Evolutionary conservation across 2,888 invertebrate genomes (phyloP).

Genomic region (Salpingus planirostris): DNA sequence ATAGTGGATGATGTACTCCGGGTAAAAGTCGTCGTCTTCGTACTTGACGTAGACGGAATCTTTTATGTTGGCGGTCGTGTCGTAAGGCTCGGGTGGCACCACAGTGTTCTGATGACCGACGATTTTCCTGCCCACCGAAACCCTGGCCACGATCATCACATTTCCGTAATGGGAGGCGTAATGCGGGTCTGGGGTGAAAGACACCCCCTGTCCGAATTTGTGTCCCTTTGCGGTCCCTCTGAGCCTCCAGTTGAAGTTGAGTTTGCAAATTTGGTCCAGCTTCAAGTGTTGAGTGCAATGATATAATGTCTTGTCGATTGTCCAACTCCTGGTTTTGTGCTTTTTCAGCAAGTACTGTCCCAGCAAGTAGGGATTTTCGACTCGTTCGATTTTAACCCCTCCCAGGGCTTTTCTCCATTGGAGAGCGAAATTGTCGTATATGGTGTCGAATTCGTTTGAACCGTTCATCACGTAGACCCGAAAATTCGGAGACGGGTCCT

Average conservation of each 20-base stretch:
- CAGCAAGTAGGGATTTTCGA: not conserved
- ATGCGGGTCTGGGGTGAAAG: slow-evolving; percentile 22
- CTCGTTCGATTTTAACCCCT: not conserved
- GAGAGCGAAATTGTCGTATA: too few relatives aligned
- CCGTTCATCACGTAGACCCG: too few relatives aligned
- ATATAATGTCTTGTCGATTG: not conserved
- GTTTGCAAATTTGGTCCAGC: slow-evolving; percentile 19
- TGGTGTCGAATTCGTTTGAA: too few relatives aligned
- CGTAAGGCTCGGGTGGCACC: not conserved
- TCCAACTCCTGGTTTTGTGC: not conserved
- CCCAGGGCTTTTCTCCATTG: too few relatives aligned
- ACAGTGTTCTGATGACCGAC: not conserved
- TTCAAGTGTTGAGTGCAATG: slow-evolving; percentile 6
- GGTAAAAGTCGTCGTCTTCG: slow-evolving; percentile 1
- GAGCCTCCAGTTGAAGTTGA: slow-evolving; percentile 30
- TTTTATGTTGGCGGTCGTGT: not conserved
- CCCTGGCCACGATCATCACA: not conserved
- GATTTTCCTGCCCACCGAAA: not conserved
- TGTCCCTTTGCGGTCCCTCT: slow-evolving; percentile 19
- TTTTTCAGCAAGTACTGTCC: not conserved
- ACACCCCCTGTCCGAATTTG: slow-evolving; percentile 27
- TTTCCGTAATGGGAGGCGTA: slow-evolving; percentile 25
- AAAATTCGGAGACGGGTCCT: too few relatives aligned
- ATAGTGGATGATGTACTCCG: not conserved
- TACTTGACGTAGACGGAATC: not conserved